Conservation (phyloP, 2,113 vertebrate genomes). For the Strix uralensis region DNA sequence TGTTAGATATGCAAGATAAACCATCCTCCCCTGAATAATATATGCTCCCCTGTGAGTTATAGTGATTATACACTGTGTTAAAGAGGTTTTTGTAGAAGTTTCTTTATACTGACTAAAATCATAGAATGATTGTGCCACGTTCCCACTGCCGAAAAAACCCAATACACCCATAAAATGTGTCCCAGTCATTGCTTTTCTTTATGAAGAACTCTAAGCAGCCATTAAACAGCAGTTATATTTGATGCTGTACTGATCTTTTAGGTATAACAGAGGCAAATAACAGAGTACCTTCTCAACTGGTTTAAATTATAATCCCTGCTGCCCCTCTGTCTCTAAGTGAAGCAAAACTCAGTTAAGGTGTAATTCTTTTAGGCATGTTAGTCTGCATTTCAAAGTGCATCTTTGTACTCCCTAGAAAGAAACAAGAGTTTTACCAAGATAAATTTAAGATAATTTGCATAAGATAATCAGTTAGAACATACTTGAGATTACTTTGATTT, state of each 20-base stretch:
- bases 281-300: background rate
- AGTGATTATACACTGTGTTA: background rate
- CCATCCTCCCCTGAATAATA: background rate
- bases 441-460: background rate
- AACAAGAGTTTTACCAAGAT: background rate
- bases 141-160: background rate
- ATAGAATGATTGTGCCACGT: background rate
- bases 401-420: background rate
- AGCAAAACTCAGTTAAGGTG: background rate
- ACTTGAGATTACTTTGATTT: slow-evolving; percentile 29
- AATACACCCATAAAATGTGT: background rate
- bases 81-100: background rate
- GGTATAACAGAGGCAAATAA: background rate
- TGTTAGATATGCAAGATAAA: slow-evolving; percentile 31
- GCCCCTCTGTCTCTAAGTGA: background rate
- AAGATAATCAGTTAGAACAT: slow-evolving; percentile 10
- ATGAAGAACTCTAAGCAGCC: background rate
- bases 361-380: background rate
- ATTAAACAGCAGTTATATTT: slow-evolving; percentile 5
- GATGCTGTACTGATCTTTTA: background rate
- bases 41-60: background rate
- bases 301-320: background rate
- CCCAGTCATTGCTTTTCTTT: background rate
- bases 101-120: background rate
- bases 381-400: background rate